Conservation (phyloP, 37 sponge, comb jelly and placozoan genomes). For the Cliona cf. orientalis region DNA sequence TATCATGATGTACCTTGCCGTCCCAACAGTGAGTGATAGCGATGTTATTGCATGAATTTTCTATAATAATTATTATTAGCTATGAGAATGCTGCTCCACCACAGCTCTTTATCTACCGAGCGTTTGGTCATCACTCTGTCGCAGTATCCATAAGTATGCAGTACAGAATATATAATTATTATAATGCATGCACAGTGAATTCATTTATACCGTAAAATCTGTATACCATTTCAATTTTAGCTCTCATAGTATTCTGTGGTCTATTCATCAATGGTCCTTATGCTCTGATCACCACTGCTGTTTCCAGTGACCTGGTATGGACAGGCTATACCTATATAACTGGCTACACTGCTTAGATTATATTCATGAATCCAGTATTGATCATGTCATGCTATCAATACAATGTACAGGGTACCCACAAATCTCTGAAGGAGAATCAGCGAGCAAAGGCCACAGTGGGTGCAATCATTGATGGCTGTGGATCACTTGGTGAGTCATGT, state of each 20-base stretch:
- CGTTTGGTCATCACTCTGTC: not conserved
- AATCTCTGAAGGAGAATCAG: conserved; percentile 53
- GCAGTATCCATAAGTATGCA: not conserved
- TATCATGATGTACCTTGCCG: conserved; percentile 49
- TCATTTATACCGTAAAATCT: not conserved
- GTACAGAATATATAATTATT: too few species aligned
- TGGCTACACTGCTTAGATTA: not conserved
- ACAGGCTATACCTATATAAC: not conserved
- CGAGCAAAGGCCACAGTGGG: conserved; percentile 77
- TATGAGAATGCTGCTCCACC: not conserved
- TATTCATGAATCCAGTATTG: too few species aligned
- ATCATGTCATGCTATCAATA: not conserved
- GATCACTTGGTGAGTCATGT: conserved; percentile 50
- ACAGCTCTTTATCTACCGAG: conserved; percentile 9
- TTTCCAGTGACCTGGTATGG: conserved; percentile 73
- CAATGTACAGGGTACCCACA: conserved; percentile 44
- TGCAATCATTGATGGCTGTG: conserved; percentile 78
- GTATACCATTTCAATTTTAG: too few species aligned
- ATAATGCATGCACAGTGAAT: too few species aligned
- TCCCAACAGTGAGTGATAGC: conserved; percentile 70
- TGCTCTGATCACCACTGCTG: conserved; percentile 84
- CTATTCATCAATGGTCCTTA: conserved; percentile 82
- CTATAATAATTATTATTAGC: not conserved
- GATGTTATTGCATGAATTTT: not conserved
- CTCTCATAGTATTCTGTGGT: conserved; percentile 63